phyloP scores from a whole-genome alignment of 30 jellyfish, hydroid and myxozoan genomes.

The Aurelia aurita region DNA sequence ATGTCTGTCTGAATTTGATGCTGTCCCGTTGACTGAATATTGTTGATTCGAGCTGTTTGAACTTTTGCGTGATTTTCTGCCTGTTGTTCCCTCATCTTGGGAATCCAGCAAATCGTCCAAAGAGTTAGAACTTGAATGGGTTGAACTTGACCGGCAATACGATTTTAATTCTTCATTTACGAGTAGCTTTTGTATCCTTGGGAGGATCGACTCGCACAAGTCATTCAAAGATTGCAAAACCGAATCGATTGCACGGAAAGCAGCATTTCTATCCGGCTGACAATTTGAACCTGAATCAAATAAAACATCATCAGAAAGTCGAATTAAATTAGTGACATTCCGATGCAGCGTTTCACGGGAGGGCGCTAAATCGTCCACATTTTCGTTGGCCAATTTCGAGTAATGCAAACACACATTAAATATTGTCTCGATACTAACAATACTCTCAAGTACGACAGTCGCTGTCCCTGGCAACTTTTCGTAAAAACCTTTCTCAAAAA shows the following conservation, averaged over 20 bases:
- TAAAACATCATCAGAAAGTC: conserved; percentile 95
- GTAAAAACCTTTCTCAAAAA: conserved; percentile 82
- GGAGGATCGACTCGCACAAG: conserved; percentile 85
- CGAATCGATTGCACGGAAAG: conserved; percentile 95
- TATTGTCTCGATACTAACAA: conserved; percentile 85
- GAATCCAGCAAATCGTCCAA: conserved; percentile 91
- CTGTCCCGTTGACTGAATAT: conserved; percentile 26
- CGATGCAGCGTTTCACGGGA: conserved; percentile 85
- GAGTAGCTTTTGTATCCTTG: conserved; percentile 85
- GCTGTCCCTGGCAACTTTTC: conserved; percentile 99
- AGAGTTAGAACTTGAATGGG: conserved; percentile 86
- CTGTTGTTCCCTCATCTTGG: conserved; percentile 58
- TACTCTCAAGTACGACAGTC: conserved; percentile 93
- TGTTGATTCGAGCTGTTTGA: conserved; percentile 41
- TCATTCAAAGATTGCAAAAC: conserved; percentile 80
- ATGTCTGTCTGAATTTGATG: conserved; percentile 24
- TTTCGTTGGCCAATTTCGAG: conserved; percentile 74
- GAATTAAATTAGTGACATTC: conserved; percentile 86
- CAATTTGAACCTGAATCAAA: conserved; percentile 89
- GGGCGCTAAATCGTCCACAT: conserved; percentile 77
- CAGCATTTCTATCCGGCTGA: conserved; percentile 86
- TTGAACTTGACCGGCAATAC: conserved; percentile 74
- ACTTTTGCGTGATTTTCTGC: conserved; percentile 56
- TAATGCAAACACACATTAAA: conserved; percentile 76
- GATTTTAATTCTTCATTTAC: conserved; percentile 88